Percentiles rank a stretch among this genome's conserved stretches.
These are phyloP conservation scores for Coregonus clupeaformis DNA, from an alignment of 2,113 vertebrate genomes.

Conservation along the genomic window DNA sequence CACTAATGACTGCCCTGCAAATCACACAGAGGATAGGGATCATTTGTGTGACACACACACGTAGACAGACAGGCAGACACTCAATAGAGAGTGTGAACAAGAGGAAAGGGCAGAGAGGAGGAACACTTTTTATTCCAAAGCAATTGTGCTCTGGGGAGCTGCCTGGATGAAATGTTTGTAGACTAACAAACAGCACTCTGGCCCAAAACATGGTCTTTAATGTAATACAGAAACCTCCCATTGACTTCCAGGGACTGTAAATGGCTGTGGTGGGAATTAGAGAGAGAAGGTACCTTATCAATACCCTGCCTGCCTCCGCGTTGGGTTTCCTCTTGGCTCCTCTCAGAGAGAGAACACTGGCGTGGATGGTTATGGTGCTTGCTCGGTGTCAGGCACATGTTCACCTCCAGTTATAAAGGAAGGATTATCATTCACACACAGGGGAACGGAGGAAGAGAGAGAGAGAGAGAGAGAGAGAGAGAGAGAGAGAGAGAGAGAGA, in stretches of 20 bases:
- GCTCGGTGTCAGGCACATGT: conserved; percentile 40
- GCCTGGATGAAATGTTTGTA: conserved; percentile 9
- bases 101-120: conserved; percentile 1
- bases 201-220: conserved; percentile 57
- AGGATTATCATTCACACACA: conserved; percentile 36
- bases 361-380: conserved; percentile 45
- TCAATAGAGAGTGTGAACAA: conserved; percentile 5
- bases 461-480: background rate
- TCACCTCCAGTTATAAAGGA: conserved; percentile 42
- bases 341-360: conserved; percentile 41
- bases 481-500: too few relatives aligned
- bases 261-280: conserved; percentile 39
- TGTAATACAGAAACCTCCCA: conserved; percentile 32
- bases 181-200: conserved; percentile 41
- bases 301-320: conserved; percentile 42
- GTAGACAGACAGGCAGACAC: background rate
- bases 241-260: conserved; percentile 53
- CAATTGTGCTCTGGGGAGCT: conserved; percentile 40
- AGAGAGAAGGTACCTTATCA: conserved; percentile 61
- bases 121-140: conserved; percentile 44
- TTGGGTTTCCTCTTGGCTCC: conserved; percentile 33
- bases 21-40: too few relatives aligned
- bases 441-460: background rate
- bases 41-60: too few relatives aligned
- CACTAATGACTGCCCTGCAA: too few relatives aligned